A percentile compares a stretch with the other conserved stretches of the same genome.
phyloP scores from a whole-genome alignment of 1,140 invertebrate species.

The Bursaphelenchus mucronatus region DNA sequence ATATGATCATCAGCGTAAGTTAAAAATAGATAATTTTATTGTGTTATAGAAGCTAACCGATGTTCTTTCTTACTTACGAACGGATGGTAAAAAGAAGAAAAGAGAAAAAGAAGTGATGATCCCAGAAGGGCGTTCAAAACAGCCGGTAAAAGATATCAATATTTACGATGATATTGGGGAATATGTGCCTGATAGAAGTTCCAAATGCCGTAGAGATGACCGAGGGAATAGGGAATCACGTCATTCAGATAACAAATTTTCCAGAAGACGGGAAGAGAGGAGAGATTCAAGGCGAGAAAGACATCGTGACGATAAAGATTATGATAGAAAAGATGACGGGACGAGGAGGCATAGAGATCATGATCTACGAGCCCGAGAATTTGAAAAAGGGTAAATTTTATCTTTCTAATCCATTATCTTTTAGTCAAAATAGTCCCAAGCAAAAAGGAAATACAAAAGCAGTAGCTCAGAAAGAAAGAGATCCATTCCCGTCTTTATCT shows the following conservation, averaged over 20 bases:
- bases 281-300: constrained; percentile 31
- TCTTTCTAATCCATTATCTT: too few relatives aligned
- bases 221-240: constrained; percentile 24
- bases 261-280: background rate
- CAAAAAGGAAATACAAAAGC: background rate
- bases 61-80: constrained; percentile 84
- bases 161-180: constrained; percentile 93
- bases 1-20: constrained; percentile 52
- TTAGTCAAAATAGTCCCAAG: too few relatives aligned
- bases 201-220: constrained; percentile 30
- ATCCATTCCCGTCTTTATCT: constrained; percentile 35
- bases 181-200: constrained; percentile 69
- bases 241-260: constrained; percentile 3
- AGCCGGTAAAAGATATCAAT: constrained; percentile 52
- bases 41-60: constrained; percentile 95
- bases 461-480: constrained; percentile 10
- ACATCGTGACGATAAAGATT: constrained; percentile 8
- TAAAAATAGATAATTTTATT: constrained; percentile 81
- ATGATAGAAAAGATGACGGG: constrained; percentile 17
- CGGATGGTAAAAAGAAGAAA: constrained; percentile 60
- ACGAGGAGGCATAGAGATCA: constrained; percentile 5
- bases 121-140: constrained; percentile 9
- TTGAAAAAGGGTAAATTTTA: background rate
- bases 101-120: constrained; percentile 27
- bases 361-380: constrained; percentile 17